Evolutionary conservation across 2,888 invertebrate species (phyloP).

Genomic region (Disparrhopalites patrizii): DNA sequence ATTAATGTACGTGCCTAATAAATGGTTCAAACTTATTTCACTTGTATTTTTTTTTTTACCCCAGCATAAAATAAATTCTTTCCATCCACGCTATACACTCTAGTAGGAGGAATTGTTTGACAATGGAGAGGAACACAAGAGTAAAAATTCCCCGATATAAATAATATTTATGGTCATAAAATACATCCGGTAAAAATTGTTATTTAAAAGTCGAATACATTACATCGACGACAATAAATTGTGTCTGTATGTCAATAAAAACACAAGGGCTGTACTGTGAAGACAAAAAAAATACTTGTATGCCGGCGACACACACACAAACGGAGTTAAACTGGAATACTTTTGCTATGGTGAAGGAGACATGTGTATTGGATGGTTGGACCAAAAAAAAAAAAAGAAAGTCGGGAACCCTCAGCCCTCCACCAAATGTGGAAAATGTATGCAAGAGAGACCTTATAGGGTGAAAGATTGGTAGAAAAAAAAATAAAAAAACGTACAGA

Average conservation of each 20-base stretch:
- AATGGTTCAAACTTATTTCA: too few relatives aligned
- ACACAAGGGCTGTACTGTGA: conserved; percentile 16
- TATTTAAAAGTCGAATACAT: conserved; percentile 24
- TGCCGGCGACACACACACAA: conserved; percentile 18
- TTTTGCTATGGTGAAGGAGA: too few relatives aligned
- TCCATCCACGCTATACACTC: not conserved
- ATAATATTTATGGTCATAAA: conserved; percentile 23
- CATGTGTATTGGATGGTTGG: too few relatives aligned
- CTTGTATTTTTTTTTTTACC: too few relatives aligned
- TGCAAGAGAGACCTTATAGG: not conserved
- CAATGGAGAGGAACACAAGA: conserved; percentile 9
- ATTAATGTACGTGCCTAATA: too few relatives aligned
- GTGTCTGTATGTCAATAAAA: conserved; percentile 24
- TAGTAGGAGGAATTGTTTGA: conserved; percentile 4
- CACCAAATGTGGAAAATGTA: conserved; percentile 23
- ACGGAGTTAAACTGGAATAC: too few relatives aligned
- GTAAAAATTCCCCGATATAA: conserved; percentile 17
- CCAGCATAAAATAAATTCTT: too few relatives aligned
- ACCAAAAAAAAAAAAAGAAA: conserved; percentile 20
- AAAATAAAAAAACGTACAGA: too few relatives aligned
- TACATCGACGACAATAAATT: conserved; percentile 28
- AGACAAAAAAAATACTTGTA: conserved; percentile 10
- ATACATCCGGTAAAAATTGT: conserved; percentile 25
- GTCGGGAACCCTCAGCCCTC: conserved; percentile 10
- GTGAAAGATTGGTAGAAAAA: conserved; percentile 12